phyloP scores from a whole-genome alignment of 2,113 vertebrate species.

The Galemys pyrenaicus region DNA sequence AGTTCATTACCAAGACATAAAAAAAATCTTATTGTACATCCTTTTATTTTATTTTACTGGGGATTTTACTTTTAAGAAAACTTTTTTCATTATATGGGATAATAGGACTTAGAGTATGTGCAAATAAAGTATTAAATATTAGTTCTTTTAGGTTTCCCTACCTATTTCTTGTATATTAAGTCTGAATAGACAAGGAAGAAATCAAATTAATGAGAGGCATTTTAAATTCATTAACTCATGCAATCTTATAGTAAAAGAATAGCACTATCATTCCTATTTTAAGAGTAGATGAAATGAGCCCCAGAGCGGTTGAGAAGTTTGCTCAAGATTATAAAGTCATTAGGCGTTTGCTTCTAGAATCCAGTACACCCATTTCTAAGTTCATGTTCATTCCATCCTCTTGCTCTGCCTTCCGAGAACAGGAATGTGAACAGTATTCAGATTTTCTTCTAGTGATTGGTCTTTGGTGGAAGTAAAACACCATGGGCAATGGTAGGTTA shows the following conservation, averaged over 20 bases:
- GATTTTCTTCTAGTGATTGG: background rate
- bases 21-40: no score
- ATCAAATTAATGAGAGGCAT: background rate
- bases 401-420: background rate
- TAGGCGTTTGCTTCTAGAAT: background rate
- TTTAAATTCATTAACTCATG: background rate
- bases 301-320: background rate
- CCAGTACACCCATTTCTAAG: background rate
- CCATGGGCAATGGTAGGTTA: background rate
- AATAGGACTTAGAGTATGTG: background rate
- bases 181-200: background rate
- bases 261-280: background rate
- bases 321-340: background rate
- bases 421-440: no score
- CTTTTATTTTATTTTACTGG: slow-evolving; percentile 11
- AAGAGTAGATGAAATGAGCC: background rate
- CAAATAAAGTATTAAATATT: background rate
- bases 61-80: background rate
- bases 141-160: background rate
- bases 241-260: background rate
- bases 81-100: background rate
- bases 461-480: background rate
- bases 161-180: background rate
- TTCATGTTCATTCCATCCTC: background rate
- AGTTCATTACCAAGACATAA: background rate